Evolutionary conservation across 2,888 invertebrate genomes (phyloP).

Genomic region (Sipha maydis): DNA sequence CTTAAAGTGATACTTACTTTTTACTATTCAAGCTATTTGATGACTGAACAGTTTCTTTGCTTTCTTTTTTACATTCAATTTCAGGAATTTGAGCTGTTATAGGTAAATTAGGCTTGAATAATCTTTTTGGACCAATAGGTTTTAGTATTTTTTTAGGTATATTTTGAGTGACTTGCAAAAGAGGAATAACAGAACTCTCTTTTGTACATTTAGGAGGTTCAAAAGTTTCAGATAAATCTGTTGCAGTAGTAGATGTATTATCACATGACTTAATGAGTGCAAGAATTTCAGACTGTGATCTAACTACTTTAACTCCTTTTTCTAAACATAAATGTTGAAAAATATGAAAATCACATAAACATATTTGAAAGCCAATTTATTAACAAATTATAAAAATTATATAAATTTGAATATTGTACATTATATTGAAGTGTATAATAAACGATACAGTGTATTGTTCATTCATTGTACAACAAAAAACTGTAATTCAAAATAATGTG

Average conservation of each 20-base stretch:
- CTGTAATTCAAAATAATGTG: too few relatives aligned
- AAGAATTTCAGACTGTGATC: conserved; percentile 45
- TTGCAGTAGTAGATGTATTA: not conserved
- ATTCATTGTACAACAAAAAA: too few relatives aligned
- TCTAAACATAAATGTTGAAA: conserved; percentile 21
- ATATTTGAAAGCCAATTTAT: too few relatives aligned
- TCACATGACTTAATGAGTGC: conserved; percentile 31
- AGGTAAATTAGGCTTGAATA: conserved; percentile 1
- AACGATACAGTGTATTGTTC: too few relatives aligned
- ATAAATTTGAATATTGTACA: too few relatives aligned
- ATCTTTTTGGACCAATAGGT: not conserved
- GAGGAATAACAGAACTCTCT: not conserved
- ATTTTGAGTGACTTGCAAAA: conserved; percentile 28
- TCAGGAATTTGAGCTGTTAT: not conserved
- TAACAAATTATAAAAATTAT: too few relatives aligned
- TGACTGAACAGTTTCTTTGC: not conserved
- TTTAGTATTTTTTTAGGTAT: not conserved
- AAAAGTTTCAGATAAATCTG: not conserved
- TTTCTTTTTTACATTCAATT: conserved; percentile 1
- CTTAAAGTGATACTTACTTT: conserved; percentile 25
- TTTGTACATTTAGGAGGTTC: not conserved
- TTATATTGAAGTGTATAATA: too few relatives aligned
- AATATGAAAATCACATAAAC: not conserved
- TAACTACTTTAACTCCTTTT: conserved; percentile 53
- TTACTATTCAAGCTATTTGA: not conserved